Base-by-base conservation (phyloP, 2,888 invertebrate genomes). In the Leuctra nigra region DNA sequence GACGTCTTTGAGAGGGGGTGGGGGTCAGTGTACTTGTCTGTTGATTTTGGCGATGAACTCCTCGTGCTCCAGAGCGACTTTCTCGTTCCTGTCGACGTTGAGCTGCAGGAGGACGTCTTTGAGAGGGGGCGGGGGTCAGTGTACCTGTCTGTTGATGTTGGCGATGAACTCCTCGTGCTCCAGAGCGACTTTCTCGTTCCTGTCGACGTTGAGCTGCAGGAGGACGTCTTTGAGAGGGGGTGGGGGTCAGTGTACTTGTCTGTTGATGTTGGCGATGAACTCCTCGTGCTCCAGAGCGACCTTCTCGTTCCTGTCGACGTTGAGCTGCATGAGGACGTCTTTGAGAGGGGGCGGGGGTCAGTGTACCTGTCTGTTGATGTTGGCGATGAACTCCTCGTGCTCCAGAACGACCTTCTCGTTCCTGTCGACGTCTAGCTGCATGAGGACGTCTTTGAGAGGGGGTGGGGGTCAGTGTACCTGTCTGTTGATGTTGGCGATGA, bases 141-240 rank as follows among this genome's bases (percentile, higher is more conserved):
- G n/a, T n/a, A 77, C 79, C 74, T 78, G 78, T 66, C 79, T 71
- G 61, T 78, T 79, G 14, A 79, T 73, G 65, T 77, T 79, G 4
- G 79, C 78, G 25, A 79, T 68, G 60, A 79, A 79, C 63, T 79
- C 79, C 68, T 79, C 79, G 64, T 79, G 79, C 61, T 79, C 79
- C 1, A 73, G 67, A 1, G 77, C 78, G 29, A 76, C 62, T 63
- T 75, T 52, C n/a, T 53, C 47, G 36, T 57, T 50, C 6, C 55
- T 24, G 23, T 59, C 56, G 6, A 61, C 47, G 1, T 44, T 35
- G 11, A 61, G 54, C 18, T 61, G 57, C 14, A 38, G 23, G 25
- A 60, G 14, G 2, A 57, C 58, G n/a, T 53, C 54, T 1, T n/a
- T n/a, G n/a, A n/a, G n/a, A n/a, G n/a, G n/a, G n/a, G n/a, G n/a